Conservation (phyloP, 2,797 vertebrate species). For the Poeciliopsis infans region DNA sequence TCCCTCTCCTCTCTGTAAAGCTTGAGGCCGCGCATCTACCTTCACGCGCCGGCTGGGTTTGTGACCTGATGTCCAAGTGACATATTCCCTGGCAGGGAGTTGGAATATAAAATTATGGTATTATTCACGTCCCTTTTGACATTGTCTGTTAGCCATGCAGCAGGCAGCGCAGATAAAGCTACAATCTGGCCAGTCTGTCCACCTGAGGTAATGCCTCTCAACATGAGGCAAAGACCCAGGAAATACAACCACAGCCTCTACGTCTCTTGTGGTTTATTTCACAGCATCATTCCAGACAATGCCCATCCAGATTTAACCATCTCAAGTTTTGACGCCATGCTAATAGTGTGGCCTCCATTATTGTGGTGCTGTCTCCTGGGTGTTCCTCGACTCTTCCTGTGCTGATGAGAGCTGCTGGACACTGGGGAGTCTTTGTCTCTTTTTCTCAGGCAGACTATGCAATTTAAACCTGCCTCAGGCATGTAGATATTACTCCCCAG, state of each 20-base stretch:
- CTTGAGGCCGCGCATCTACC: conserved; percentile 57
- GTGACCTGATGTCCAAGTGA: conserved; percentile 79
- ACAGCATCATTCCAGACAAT: conserved; percentile 41
- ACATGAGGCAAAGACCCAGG: conserved; percentile 19
- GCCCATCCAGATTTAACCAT: conserved; percentile 24
- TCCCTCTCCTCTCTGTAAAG: conserved; percentile 70
- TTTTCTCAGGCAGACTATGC: conserved; percentile 80
- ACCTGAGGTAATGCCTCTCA: conserved; percentile 33
- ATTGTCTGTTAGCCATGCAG: conserved; percentile 69
- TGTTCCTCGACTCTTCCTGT: conserved; percentile 67
- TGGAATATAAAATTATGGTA: conserved; percentile 79
- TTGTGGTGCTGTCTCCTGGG: conserved; percentile 73
- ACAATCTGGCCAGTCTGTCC: conserved; percentile 31
- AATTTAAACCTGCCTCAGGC: conserved; percentile 87
- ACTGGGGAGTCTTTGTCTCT: conserved; percentile 77
- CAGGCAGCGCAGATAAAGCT: conserved; percentile 34
- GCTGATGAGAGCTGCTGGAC: conserved; percentile 80
- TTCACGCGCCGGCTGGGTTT: conserved; percentile 72
- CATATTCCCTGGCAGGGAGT: conserved; percentile 78
- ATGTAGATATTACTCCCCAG: conserved; percentile 85
- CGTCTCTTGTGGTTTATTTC: conserved; percentile 30
- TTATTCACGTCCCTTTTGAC: conserved; percentile 81
- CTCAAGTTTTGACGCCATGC: conserved; percentile 39
- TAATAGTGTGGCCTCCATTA: conserved; percentile 69
- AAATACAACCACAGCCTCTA: conserved; percentile 17